phyloP scores from a whole-genome alignment of 64 coral and sea anemone genomes.

The Trachythela sp. region DNA sequence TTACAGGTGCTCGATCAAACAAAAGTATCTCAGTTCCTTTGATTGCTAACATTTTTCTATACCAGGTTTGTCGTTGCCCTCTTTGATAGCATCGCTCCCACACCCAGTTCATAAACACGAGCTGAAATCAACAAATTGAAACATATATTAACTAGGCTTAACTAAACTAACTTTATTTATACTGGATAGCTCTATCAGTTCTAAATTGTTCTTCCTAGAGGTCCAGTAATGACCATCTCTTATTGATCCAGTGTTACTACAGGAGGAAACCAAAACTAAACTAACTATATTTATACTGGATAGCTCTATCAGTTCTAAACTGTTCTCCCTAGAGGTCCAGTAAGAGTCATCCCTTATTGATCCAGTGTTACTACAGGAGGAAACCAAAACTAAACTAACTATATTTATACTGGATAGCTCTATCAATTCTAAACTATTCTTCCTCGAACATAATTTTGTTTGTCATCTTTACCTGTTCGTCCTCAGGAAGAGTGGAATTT shows the following conservation, averaged over 20 bases:
- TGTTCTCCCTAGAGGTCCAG: too few species aligned
- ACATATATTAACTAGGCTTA: too few species aligned
- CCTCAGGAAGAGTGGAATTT: neutral
- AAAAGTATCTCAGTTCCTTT: conserved; percentile 75
- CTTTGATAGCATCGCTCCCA: conserved; percentile 79
- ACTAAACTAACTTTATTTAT: too few species aligned
- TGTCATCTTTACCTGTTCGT: neutral
- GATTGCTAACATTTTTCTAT: conserved; percentile 79
- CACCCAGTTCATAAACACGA: conserved; percentile 79
- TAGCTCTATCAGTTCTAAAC: too few species aligned
- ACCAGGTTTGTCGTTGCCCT: conserved; percentile 80
- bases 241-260: too few species aligned
- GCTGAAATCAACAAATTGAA: conserved; percentile 8
- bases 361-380: too few species aligned
- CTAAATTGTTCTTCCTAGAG: too few species aligned
- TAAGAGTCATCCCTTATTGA: too few species aligned
- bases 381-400: neutral
- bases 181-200: too few species aligned
- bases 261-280: too few species aligned
- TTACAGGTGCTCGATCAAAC: conserved; percentile 89
- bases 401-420: neutral
- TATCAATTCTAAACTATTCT: neutral
- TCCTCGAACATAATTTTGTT: neutral
- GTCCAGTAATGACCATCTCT: too few species aligned
- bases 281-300: too few species aligned